Conservation (phyloP, 2,797 vertebrate genomes). For the Jordanella pulchra region DNA sequence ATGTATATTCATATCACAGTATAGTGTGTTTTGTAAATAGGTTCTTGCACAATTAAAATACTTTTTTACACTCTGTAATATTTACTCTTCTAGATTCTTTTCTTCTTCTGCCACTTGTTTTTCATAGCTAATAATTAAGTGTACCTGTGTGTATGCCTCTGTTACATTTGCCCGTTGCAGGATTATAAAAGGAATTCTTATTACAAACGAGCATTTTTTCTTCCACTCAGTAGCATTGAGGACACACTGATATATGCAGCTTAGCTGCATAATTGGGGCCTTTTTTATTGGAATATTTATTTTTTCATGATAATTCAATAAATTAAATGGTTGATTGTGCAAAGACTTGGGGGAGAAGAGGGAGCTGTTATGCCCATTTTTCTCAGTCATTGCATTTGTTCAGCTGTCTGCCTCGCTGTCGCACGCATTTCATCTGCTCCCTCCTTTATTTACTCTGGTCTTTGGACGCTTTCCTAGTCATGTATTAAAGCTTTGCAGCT, state of each 20-base stretch:
- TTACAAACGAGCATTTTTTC: slow-evolving; percentile 52
- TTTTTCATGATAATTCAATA: slow-evolving; percentile 79
- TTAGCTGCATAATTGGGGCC: slow-evolving; percentile 71
- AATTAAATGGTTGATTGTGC: slow-evolving; percentile 79
- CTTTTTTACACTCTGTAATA: no score
- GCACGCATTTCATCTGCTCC: slow-evolving; percentile 71
- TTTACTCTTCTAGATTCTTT: no score
- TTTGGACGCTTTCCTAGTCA: slow-evolving; percentile 77
- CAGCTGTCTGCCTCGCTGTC: slow-evolving; percentile 74
- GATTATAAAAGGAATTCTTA: no score
- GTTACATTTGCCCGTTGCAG: no score
- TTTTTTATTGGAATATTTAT: slow-evolving; percentile 75
- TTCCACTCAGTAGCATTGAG: slow-evolving; percentile 45
- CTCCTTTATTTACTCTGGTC: slow-evolving; percentile 76
- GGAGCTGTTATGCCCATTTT: slow-evolving; percentile 71
- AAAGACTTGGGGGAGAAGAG: slow-evolving; percentile 61
- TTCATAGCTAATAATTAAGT: no score
- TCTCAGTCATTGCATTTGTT: slow-evolving; percentile 78
- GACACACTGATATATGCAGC: slow-evolving; percentile 53
- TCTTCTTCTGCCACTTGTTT: no score
- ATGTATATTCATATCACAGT: no score
- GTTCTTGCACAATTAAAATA: no score
- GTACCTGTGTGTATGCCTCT: no score
- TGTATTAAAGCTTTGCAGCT: slow-evolving; percentile 72
- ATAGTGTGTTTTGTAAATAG: no score